A percentile compares a stretch with the other conserved stretches of the same genome.
These are phyloP conservation scores for Discoglossus pictus DNA, from an alignment of 2,797 vertebrate genomes.

Conservation along the genomic window DNA sequence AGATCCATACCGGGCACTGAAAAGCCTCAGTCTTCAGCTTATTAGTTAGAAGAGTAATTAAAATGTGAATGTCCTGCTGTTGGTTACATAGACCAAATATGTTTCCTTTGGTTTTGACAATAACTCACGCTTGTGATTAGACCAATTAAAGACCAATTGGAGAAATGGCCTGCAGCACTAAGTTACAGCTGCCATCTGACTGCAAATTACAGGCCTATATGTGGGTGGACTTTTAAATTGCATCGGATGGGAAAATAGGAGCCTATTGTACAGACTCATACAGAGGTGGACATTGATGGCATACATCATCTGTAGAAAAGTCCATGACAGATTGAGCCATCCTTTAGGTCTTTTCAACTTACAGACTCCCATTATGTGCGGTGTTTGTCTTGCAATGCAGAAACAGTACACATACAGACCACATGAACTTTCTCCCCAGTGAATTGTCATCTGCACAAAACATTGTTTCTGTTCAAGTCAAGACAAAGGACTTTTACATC, in stretches of 20 bases:
- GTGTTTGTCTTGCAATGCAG: conserved; percentile 30
- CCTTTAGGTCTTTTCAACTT: conserved; percentile 59
- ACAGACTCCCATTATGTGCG: conserved; percentile 52
- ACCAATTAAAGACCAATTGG: conserved; percentile 63
- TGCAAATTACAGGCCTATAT: conserved; percentile 86
- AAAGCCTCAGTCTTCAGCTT: conserved; percentile 26
- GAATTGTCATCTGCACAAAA: conserved; percentile 42
- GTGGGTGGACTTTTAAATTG: conserved; percentile 80
- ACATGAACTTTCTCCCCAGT: conserved; percentile 25
- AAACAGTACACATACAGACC: conserved; percentile 50
- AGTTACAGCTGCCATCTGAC: conserved; percentile 83
- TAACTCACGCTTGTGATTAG: conserved; percentile 65
- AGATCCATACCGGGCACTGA: too few species aligned
- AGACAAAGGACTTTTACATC: conserved; percentile 46
- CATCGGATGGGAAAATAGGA: conserved; percentile 62
- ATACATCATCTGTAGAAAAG: conserved; percentile 58
- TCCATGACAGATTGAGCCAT: conserved; percentile 61
- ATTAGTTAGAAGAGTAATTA: conserved; percentile 55
- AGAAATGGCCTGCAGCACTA: conserved; percentile 72
- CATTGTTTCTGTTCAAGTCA: conserved; percentile 33
- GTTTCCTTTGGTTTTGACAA: conserved; percentile 59
- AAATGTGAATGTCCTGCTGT: conserved; percentile 56
- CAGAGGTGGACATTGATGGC: conserved; percentile 57
- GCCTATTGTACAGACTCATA: conserved; percentile 56
- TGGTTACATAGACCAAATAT: conserved; percentile 56